These are phyloP conservation scores for Silurus aristotelis DNA, from an alignment of 2,797 vertebrate species.

Conservation along the genomic window DNA sequence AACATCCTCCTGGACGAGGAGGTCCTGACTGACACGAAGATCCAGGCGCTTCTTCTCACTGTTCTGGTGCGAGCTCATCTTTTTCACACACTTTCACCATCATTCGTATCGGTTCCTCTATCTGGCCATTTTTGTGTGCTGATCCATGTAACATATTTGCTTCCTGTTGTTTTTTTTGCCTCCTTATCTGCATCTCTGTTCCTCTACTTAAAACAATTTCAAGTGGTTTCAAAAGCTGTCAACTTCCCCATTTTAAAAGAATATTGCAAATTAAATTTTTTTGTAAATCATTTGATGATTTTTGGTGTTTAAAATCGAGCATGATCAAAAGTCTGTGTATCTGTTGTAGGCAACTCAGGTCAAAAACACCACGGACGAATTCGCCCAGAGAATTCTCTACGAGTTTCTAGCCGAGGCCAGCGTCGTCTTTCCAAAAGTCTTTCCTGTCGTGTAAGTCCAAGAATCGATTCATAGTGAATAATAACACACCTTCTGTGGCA, in stretches of 20 bases:
- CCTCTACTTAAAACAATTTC: constrained; percentile 21
- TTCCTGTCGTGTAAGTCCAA: constrained; percentile 94
- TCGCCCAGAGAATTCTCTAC: constrained; percentile 95
- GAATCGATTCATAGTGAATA: background rate
- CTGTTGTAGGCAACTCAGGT: constrained; percentile 88
- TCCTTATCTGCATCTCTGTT: constrained; percentile 20
- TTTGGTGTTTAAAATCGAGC: background rate
- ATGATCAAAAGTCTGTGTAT: background rate
- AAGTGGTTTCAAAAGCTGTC: background rate
- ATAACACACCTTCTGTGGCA: no score
- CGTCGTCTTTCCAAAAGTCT: constrained; percentile 96
- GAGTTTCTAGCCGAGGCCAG: constrained; percentile 88
- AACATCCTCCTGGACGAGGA: constrained; percentile 96
- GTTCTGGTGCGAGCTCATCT: constrained; percentile 80
- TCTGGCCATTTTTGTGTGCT: background rate
- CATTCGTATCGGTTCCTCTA: constrained; percentile 36
- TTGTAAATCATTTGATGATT: background rate
- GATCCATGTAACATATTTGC: background rate
- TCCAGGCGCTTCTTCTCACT: constrained; percentile 93
- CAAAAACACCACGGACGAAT: constrained; percentile 95
- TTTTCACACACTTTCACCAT: constrained; percentile 14
- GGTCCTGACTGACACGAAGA: constrained; percentile 94
- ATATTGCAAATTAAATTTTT: background rate
- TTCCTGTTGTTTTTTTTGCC: constrained; percentile 18
- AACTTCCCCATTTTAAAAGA: background rate